Conservation (phyloP, 2,113 vertebrate species). For the Rattus norvegicus region GRCr8 NC_086039.1:132619001-132619500, state of each 20-base stretch:
- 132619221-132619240: too few species aligned
- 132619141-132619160: too few species aligned
- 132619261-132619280: too few species aligned
- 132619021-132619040: constrained; percentile 25
- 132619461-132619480: constrained; percentile 15
- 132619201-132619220: too few species aligned
- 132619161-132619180: too few species aligned
- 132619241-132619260: too few species aligned
- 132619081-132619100: too few species aligned
- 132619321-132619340: background rate
- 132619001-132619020: constrained; percentile 19
- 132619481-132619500: constrained; percentile 34
- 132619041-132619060: background rate
- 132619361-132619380: background rate
- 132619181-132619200: too few species aligned
- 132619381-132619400: background rate
- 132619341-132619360: background rate
- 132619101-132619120: too few species aligned
- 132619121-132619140: too few species aligned
- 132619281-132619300: constrained; percentile 26
- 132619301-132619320: background rate
- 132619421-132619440: constrained; percentile 24
- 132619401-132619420: background rate
- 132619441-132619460: background rate
- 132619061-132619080: background rate